These are phyloP conservation scores for Andinoacara biseriatus DNA, from an alignment of 2,113 vertebrate genomes.

Conservation along the genomic window DNA sequence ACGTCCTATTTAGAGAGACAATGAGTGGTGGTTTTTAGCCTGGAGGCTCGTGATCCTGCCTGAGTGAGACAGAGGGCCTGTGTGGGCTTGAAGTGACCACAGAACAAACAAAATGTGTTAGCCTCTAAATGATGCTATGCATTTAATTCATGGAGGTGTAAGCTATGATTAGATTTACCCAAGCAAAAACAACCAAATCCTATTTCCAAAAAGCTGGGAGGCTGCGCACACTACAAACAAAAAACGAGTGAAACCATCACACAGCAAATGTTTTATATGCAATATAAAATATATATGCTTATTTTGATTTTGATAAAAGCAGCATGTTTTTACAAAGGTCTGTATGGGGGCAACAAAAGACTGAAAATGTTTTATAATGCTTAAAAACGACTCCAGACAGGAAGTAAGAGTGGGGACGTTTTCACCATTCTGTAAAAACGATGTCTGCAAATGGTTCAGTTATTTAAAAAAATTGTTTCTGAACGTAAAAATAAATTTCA, in stretches of 20 bases:
- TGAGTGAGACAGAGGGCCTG: background rate
- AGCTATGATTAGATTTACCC: background rate
- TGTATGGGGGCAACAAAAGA: background rate
- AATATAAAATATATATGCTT: no score
- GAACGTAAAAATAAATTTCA: background rate
- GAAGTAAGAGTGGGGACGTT: background rate
- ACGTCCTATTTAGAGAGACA: background rate
- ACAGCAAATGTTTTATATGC: background rate
- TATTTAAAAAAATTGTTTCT: background rate
- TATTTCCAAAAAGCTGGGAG: background rate
- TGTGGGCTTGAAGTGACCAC: background rate
- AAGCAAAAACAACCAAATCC: background rate
- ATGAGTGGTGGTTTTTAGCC: background rate
- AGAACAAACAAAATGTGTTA: no score
- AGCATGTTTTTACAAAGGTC: background rate
- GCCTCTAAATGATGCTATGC: no score
- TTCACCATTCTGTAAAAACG: background rate
- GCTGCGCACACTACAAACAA: background rate
- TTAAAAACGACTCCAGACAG: background rate
- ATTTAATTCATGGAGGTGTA: background rate
- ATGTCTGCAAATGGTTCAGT: background rate
- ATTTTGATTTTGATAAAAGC: background rate
- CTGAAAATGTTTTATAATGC: background rate
- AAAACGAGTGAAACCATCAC: background rate
- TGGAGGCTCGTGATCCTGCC: background rate